Evolutionary conservation across 2,888 invertebrate genomes (phyloP).

Genomic region (Scaeva pyrastri): DNA sequence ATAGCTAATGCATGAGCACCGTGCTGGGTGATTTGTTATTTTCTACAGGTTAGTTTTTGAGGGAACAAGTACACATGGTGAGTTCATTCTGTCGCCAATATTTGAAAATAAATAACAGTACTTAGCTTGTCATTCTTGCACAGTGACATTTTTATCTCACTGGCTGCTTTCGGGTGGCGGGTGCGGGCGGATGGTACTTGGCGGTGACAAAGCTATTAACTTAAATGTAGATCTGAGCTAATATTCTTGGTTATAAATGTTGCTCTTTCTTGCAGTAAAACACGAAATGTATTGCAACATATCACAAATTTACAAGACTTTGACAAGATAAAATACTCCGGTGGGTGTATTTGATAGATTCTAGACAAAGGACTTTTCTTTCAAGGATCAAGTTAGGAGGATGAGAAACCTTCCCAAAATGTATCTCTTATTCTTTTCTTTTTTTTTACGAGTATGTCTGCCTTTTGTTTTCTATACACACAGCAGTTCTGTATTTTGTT

Average conservation of each 20-base stretch:
- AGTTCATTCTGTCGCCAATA: constrained; percentile 9
- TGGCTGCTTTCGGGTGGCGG: not conserved
- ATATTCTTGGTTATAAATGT: constrained; percentile 25
- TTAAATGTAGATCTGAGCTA: constrained; percentile 23
- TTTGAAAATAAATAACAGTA: constrained; percentile 41
- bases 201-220: constrained; percentile 24
- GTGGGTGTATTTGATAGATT: not conserved
- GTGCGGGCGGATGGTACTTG: not conserved
- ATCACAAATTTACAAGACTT: constrained; percentile 34
- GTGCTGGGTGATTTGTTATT: not conserved
- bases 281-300: constrained; percentile 19
- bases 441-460: not conserved
- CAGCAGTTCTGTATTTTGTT: constrained; percentile 21
- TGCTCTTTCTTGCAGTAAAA: not conserved
- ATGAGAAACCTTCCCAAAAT: not conserved
- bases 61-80: not conserved
- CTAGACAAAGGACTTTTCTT: constrained; percentile 19
- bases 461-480: constrained; percentile 1
- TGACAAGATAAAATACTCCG: not conserved
- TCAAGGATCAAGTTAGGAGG: not conserved
- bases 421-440: constrained; percentile 9
- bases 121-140: constrained; percentile 33
- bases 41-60: not conserved
- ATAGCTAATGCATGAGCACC: not conserved
- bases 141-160: constrained; percentile 20